Conservation (phyloP, 2,113 vertebrate species). For the Rhodinocichla rosea region DNA sequence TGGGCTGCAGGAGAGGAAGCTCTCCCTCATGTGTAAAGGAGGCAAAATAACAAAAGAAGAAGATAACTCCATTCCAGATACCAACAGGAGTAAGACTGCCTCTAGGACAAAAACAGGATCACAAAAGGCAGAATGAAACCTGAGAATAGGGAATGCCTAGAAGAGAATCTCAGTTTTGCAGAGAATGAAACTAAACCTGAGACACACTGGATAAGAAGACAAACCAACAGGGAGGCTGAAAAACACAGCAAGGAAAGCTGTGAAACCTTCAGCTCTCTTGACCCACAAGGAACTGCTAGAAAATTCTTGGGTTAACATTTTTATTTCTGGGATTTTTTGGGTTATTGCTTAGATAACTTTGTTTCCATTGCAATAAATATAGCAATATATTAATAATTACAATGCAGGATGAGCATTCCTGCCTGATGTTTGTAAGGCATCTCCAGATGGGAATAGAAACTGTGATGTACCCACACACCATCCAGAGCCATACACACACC, state of each 20-base stretch:
- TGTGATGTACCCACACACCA: accelerated
- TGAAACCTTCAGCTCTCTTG: not conserved
- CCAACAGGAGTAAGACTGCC: not conserved
- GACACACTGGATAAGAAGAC: not conserved
- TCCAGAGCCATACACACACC: accelerated
- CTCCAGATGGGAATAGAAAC: not conserved
- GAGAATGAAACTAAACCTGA: not conserved
- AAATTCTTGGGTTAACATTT: not conserved
- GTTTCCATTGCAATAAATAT: not conserved
- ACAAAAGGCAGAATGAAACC: not conserved
- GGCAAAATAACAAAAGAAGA: not conserved
- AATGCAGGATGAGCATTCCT: not conserved
- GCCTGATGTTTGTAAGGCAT: not conserved
- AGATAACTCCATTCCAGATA: not conserved
- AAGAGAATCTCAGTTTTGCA: not conserved
- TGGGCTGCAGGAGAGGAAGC: not conserved
- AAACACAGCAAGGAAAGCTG: not conserved
- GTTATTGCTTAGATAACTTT: not conserved
- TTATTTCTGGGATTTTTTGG: not conserved
- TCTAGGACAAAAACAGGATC: not conserved
- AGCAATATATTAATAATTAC: not conserved
- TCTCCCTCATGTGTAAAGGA: not conserved
- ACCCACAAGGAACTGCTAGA: not conserved
- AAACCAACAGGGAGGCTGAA: not conserved
- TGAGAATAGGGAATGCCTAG: not conserved